phyloP scores from a whole-genome alignment of 2,888 invertebrate genomes.

The Ophion costatus region DNA sequence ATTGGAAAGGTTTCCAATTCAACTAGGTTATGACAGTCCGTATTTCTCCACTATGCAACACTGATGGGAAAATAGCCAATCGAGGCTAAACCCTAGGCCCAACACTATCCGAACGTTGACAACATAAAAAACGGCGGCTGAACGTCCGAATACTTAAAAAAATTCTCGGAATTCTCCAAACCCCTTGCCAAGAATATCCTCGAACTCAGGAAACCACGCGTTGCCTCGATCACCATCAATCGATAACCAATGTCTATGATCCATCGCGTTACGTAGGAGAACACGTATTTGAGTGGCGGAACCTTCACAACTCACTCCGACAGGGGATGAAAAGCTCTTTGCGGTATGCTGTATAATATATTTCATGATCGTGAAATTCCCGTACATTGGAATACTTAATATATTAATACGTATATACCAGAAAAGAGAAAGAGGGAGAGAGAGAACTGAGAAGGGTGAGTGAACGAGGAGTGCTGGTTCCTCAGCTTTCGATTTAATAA shows the following conservation, averaged over 20 bases:
- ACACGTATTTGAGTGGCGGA: conserved; percentile 21
- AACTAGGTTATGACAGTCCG: neutral
- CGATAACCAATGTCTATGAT: neutral
- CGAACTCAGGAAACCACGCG: neutral
- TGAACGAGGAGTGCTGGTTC: conserved; percentile 44
- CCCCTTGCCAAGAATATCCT: neutral
- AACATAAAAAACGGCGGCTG: neutral
- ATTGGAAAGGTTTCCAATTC: neutral
- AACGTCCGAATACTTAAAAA: neutral
- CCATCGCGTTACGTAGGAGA: conserved; percentile 36
- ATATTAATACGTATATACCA: conserved; percentile 26
- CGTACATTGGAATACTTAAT: conserved; percentile 22
- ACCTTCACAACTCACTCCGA: conserved; percentile 37
- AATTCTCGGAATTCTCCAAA: neutral
- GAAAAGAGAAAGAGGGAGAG: neutral
- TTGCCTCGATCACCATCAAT: neutral
- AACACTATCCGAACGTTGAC: neutral
- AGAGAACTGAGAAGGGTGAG: conserved; percentile 11
- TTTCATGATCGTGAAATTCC: conserved; percentile 41
- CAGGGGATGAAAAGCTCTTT: conserved; percentile 60
- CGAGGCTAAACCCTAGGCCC: neutral
- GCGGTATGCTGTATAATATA: conserved; percentile 52
- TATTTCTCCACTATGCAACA: neutral
- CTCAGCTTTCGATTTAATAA: conserved; percentile 76
- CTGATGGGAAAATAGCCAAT: too few species aligned